A percentile compares a stretch with the other conserved stretches of the same genome.
Evolutionary conservation across 2,888 invertebrate genomes (phyloP).

Genomic region (Idaea dimidiata): DNA sequence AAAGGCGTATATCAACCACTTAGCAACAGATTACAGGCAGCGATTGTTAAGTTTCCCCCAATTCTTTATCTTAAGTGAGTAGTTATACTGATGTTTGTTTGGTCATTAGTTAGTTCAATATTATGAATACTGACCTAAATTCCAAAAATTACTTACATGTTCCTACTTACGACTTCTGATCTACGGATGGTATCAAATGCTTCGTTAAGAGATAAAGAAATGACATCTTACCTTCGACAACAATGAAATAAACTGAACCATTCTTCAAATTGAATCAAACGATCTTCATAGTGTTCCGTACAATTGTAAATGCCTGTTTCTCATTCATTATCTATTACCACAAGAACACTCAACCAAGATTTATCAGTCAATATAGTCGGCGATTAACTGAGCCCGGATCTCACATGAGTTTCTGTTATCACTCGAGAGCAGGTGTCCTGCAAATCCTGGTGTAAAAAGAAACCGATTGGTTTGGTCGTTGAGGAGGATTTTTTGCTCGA

Average conservation of each 20-base stretch:
- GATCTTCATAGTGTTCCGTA: slow-evolving; percentile 11
- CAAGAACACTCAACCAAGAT: slow-evolving; percentile 27
- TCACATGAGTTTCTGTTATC: slow-evolving; percentile 42
- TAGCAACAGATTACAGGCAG: too few relatives aligned
- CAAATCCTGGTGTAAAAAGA: slow-evolving; percentile 16
- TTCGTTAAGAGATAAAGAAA: slow-evolving; percentile 7
- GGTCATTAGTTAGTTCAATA: too few relatives aligned
- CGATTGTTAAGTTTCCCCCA: too few relatives aligned
- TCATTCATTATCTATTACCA: slow-evolving; percentile 25
- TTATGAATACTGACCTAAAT: too few relatives aligned
- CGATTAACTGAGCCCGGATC: slow-evolving; percentile 27
- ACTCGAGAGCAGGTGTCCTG: slow-evolving; percentile 47
- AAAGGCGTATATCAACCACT: too few relatives aligned
- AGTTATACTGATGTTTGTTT: too few relatives aligned
- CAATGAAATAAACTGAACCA: slow-evolving; percentile 21
- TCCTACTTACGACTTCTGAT: too few relatives aligned
- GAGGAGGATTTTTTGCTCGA: too few relatives aligned
- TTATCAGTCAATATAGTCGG: slow-evolving; percentile 28
- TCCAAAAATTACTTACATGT: too few relatives aligned
- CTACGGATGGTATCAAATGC: not conserved
- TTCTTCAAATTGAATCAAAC: slow-evolving; percentile 16
- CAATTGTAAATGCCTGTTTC: slow-evolving; percentile 14
- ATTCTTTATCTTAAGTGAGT: too few relatives aligned
- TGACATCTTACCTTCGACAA: slow-evolving; percentile 22
- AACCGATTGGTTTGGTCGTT: too few relatives aligned